Percentiles rank a stretch among this genome's conserved stretches.
Conservation (phyloP, 2,888 invertebrate species). For the Eulithis testata region DNA sequence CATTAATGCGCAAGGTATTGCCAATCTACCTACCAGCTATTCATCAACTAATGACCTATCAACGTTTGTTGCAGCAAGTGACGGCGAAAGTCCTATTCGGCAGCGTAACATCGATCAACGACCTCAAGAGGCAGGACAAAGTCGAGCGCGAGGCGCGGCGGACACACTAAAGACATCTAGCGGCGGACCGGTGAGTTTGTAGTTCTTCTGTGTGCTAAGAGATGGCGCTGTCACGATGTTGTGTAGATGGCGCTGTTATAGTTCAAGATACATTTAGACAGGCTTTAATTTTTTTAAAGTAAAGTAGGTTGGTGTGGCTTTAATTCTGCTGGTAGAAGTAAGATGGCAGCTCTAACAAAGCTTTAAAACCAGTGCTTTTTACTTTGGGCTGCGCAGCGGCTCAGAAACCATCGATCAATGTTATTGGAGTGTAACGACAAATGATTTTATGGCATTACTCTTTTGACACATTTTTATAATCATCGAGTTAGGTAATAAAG, state of each 20-base stretch:
- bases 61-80: conserved; percentile 79
- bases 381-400: too few relatives aligned
- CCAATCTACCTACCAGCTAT: conserved; percentile 35
- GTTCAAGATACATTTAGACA: not conserved
- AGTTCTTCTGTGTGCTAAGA: conserved; percentile 22
- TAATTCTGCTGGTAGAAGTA: not conserved
- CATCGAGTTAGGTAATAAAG: too few relatives aligned
- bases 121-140: conserved; percentile 89
- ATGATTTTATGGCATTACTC: too few relatives aligned
- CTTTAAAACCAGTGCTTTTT: too few relatives aligned
- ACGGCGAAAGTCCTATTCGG: conserved; percentile 90
- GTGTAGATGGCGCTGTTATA: conserved; percentile 13
- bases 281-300: not conserved
- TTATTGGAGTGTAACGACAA: too few relatives aligned
- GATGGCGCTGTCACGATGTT: conserved; percentile 42
- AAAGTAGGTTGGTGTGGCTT: not conserved
- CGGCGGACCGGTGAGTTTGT: conserved; percentile 46
- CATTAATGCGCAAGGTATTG: conserved; percentile 36
- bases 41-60: conserved; percentile 39
- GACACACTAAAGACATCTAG: conserved; percentile 78
- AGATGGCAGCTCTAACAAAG: conserved; percentile 44
- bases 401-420: too few relatives aligned
- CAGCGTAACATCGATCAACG: conserved; percentile 89
- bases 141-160: conserved; percentile 86
- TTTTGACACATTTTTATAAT: too few relatives aligned